Evolutionary conservation across 2,888 invertebrate species (phyloP).

Genomic region (Eupithecia centaureata): DNA sequence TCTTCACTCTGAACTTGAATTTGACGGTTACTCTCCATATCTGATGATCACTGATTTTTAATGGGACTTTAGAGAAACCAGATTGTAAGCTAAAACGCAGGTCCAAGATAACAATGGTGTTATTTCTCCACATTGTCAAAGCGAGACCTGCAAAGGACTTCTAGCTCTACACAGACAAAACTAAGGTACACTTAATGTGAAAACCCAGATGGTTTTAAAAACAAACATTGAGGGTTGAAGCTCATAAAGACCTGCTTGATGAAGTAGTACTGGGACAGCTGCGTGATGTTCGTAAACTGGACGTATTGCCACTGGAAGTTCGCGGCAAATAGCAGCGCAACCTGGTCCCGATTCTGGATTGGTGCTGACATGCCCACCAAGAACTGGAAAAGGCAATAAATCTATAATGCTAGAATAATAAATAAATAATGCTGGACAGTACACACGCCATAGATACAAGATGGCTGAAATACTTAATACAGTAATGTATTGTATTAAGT

Average conservation of each 20-base stretch:
- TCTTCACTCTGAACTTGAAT: neutral
- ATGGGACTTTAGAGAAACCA: neutral
- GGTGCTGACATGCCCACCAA: constrained; percentile 85
- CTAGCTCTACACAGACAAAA: neutral
- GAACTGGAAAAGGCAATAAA: constrained; percentile 69
- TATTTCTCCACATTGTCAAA: neutral
- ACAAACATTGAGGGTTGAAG: neutral
- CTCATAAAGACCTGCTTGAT: constrained; percentile 54
- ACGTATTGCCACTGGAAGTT: constrained; percentile 87
- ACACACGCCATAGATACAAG: too few relatives aligned
- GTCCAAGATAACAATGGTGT: neutral
- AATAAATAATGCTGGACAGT: too few relatives aligned
- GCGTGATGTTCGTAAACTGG: constrained; percentile 78
- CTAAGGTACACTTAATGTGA: neutral
- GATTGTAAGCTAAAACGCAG: neutral
- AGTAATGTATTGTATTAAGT: too few relatives aligned
- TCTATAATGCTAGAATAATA: neutral
- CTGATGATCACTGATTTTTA: too few relatives aligned
- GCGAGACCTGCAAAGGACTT: neutral
- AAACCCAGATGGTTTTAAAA: neutral
- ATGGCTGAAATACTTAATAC: too few relatives aligned
- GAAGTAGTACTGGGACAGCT: constrained; percentile 79
- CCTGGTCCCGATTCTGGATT: constrained; percentile 78
- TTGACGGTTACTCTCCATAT: neutral
- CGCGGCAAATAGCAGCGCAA: constrained; percentile 82